Conservation (phyloP, 2,113 vertebrate species). For the Cinclus mexicanus region DNA sequence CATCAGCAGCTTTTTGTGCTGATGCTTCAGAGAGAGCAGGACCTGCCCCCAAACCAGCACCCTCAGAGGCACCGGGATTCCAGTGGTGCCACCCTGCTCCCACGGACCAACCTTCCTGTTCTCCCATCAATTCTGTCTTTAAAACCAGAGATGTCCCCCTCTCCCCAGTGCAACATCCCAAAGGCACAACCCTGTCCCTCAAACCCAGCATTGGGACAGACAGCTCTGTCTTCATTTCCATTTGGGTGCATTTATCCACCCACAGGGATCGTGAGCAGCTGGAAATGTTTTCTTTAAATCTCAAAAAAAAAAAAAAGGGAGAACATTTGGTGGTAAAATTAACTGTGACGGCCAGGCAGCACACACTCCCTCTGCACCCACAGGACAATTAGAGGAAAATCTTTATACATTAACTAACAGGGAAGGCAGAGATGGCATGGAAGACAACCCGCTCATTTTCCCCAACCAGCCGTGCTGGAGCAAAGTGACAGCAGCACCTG, state of each 20-base stretch:
- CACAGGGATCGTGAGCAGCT: neutral
- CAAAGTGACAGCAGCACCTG: neutral
- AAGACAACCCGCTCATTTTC: neutral
- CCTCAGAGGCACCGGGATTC: neutral
- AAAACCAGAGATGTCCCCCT: neutral
- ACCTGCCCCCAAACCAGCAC: neutral
- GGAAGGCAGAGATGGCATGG: neutral
- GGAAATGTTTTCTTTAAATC: neutral
- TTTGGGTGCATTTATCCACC: neutral
- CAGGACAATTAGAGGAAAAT: constrained; percentile 19
- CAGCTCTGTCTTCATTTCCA: neutral
- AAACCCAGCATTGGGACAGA: fast-evolving
- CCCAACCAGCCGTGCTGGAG: fast-evolving
- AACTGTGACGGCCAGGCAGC: neutral
- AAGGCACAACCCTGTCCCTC: neutral
- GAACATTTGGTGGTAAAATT: constrained; percentile 3
- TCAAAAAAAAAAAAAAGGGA: neutral
- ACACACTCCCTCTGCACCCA: neutral
- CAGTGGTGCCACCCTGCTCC: neutral
- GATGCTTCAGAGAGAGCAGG: neutral
- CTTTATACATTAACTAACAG: neutral
- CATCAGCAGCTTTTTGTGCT: constrained; percentile 6
- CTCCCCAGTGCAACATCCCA: neutral
- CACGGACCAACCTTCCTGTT: neutral
- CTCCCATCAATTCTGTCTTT: neutral